Evolutionary conservation across 1,140 invertebrate species (phyloP).

Genomic region (Neelides sp.): DNA sequence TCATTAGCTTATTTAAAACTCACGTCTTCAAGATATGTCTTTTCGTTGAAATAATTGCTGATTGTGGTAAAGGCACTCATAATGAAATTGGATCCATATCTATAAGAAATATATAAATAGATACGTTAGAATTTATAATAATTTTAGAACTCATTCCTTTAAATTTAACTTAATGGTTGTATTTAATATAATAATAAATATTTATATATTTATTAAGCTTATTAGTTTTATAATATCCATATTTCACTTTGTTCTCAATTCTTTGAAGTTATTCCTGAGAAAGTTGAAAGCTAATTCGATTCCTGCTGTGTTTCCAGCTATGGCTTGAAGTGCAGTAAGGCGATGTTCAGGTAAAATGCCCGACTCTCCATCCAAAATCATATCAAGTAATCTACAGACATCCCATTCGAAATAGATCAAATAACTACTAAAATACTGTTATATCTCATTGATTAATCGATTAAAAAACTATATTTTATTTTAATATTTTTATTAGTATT

Average conservation of each 20-base stretch:
- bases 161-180: too few relatives aligned
- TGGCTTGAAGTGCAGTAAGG: neutral
- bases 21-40: too few relatives aligned
- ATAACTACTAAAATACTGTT: too few relatives aligned
- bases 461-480: too few relatives aligned
- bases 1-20: neutral
- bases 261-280: neutral
- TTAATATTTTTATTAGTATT: too few relatives aligned
- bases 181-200: too few relatives aligned
- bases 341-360: neutral
- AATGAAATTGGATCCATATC: neutral
- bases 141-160: too few relatives aligned
- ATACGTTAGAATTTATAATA: neutral
- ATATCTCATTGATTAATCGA: too few relatives aligned
- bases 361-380: neutral
- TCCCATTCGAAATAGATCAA: too few relatives aligned
- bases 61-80: neutral
- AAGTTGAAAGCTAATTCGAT: neutral
- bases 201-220: neutral
- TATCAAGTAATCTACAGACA: neutral
- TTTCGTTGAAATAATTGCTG: neutral
- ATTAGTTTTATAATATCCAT: too few relatives aligned
- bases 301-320: conserved; percentile 4
- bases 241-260: too few relatives aligned
- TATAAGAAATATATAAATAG: neutral